These are phyloP conservation scores for Valencia hispanica DNA, from an alignment of 2,797 vertebrate species.

Conservation along the genomic window DNA sequence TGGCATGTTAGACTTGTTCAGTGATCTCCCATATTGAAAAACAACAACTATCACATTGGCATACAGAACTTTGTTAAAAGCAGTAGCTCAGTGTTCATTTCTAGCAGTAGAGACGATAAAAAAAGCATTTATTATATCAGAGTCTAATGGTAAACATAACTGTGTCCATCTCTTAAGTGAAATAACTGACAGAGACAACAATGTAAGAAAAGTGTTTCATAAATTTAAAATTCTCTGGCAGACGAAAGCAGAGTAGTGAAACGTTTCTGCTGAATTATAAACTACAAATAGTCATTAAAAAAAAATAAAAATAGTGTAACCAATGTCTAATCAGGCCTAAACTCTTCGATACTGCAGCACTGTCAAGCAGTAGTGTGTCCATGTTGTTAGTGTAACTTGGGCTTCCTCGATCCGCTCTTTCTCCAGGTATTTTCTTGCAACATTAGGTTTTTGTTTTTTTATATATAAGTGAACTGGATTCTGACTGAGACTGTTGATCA, in stretches of 20 bases:
- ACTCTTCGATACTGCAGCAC: slow-evolving; percentile 45
- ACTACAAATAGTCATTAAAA: slow-evolving; percentile 74
- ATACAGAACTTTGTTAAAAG: slow-evolving; percentile 72
- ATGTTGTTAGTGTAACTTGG: slow-evolving; percentile 58
- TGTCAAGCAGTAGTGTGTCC: slow-evolving; percentile 77
- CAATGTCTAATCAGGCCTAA: slow-evolving; percentile 39
- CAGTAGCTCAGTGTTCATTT: slow-evolving; percentile 80
- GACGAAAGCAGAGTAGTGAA: slow-evolving; percentile 70
- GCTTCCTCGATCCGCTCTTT: slow-evolving; percentile 40
- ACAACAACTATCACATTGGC: slow-evolving; percentile 66
- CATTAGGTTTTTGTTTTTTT: slow-evolving; percentile 18
- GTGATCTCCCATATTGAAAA: slow-evolving; percentile 70
- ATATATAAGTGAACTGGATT: slow-evolving; percentile 31
- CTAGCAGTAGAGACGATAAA: slow-evolving; percentile 79
- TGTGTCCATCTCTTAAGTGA: slow-evolving; percentile 68
- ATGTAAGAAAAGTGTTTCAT: slow-evolving; percentile 65
- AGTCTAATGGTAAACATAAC: slow-evolving; percentile 77
- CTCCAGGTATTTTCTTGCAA: slow-evolving; percentile 44
- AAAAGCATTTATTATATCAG: slow-evolving; percentile 72
- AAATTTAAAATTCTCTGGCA: slow-evolving; percentile 68
- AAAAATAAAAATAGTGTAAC: slow-evolving; percentile 49
- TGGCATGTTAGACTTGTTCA: slow-evolving; percentile 69
- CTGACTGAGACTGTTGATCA: slow-evolving; percentile 40
- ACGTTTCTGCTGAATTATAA: slow-evolving; percentile 71
- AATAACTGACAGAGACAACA: slow-evolving; percentile 75